phyloP scores from a whole-genome alignment of 2,888 invertebrate species.

The Hanleya hanleyi region DNA sequence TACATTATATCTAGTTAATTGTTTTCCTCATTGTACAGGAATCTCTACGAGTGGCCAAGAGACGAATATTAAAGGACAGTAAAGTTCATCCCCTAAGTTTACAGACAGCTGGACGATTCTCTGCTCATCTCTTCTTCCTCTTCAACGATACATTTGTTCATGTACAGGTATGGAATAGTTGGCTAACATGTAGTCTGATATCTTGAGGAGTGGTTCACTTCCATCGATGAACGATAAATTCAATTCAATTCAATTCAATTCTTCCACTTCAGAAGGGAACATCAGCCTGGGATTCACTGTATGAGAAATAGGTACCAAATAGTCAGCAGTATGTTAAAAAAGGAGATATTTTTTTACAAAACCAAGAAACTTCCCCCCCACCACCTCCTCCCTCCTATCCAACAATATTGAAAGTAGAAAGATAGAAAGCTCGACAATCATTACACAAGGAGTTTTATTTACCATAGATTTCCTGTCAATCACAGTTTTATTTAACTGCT shows the following conservation, averaged over 20 bases:
- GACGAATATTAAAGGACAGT: slow-evolving; percentile 87
- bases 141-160: slow-evolving; percentile 89
- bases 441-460: too few species aligned
- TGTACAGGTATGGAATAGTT: slow-evolving; percentile 62
- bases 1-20: too few species aligned
- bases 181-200: background rate
- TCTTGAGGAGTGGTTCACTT: too few species aligned
- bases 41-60: slow-evolving; percentile 75
- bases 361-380: too few species aligned
- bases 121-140: slow-evolving; percentile 86
- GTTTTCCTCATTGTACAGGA: slow-evolving; percentile 44
- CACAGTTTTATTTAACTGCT: too few species aligned
- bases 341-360: too few species aligned
- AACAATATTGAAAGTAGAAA: too few species aligned
- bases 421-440: too few species aligned
- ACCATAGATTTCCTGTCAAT: too few species aligned
- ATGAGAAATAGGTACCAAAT: too few species aligned
- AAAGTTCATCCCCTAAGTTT: slow-evolving; percentile 82
- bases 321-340: too few species aligned
- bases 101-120: slow-evolving; percentile 82
- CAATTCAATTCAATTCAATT: background rate
- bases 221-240: background rate
- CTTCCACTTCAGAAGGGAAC: background rate
- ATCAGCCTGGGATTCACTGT: background rate
- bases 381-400: too few species aligned